A percentile compares a stretch with the other conserved stretches of the same genome.
phyloP scores from a whole-genome alignment of 2,113 vertebrate species.

The Sapayoa aenigma region DNA sequence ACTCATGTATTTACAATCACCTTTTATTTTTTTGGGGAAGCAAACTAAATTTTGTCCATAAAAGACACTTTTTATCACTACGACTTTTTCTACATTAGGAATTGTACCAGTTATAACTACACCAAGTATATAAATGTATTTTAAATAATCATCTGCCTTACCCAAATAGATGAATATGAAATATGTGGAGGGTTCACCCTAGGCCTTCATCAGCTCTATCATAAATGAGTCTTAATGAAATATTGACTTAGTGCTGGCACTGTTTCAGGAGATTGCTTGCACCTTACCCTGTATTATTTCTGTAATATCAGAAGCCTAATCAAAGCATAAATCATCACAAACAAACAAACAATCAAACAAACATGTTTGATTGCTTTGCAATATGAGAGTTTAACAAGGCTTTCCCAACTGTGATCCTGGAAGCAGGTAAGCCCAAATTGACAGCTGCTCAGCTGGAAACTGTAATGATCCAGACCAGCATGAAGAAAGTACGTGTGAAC shows the following conservation, averaged over 20 bases:
- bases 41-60: not conserved
- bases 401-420: conserved; percentile 25
- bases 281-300: conserved; percentile 42
- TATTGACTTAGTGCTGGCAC: conserved; percentile 51
- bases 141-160: not conserved
- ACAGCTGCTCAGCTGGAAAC: conserved; percentile 28
- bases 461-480: not conserved
- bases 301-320: conserved; percentile 41
- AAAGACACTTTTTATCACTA: not conserved
- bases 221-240: conserved; percentile 52
- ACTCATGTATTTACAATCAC: not conserved
- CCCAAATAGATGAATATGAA: not conserved
- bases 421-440: not conserved
- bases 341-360: conserved; percentile 47
- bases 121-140: not conserved
- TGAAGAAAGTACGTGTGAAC: not conserved
- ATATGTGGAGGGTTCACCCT: not conserved
- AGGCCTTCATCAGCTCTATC: not conserved
- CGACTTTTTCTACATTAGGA: not conserved
- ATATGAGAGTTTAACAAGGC: not conserved
- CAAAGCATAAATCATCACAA: conserved; percentile 41
- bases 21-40: not conserved
- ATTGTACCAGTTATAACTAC: not conserved
- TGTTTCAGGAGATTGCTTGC: conserved; percentile 37
- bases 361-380: conserved; percentile 30